Conservation (phyloP, 2,797 vertebrate genomes). For the Crax fasciolata region DNA sequence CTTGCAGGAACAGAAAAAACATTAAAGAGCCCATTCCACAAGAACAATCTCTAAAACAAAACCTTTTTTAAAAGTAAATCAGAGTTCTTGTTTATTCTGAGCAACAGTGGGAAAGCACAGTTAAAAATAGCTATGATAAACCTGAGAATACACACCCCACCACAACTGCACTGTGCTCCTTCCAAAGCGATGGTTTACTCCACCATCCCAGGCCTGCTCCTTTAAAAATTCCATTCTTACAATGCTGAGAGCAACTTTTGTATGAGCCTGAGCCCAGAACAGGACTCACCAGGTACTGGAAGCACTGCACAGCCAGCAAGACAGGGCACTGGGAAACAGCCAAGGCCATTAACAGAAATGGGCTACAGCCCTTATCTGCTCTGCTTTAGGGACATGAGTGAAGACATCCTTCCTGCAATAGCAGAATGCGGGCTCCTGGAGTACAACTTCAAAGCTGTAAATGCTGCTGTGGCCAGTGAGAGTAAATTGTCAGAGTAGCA, state of each 20-base stretch:
- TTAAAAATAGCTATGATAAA: constrained; percentile 8
- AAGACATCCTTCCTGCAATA: background rate
- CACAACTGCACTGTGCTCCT: background rate
- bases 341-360: background rate
- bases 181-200: background rate
- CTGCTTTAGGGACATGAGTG: background rate
- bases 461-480: background rate
- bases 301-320: background rate
- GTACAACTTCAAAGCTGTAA: background rate
- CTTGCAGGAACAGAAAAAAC: constrained; percentile 22
- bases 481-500: background rate
- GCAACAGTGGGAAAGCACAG: background rate
- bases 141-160: constrained; percentile 3
- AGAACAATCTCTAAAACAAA: constrained; percentile 19
- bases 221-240: background rate
- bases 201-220: background rate
- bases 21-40: background rate
- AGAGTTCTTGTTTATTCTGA: constrained; percentile 36
- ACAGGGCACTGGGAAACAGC: background rate
- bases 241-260: background rate
- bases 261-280: background rate
- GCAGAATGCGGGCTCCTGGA: background rate
- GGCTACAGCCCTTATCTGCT: background rate
- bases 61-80: constrained; percentile 16
- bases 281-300: background rate